phyloP scores from a whole-genome alignment of 2,888 invertebrate genomes.

The Aspidiotus rigidus region DNA sequence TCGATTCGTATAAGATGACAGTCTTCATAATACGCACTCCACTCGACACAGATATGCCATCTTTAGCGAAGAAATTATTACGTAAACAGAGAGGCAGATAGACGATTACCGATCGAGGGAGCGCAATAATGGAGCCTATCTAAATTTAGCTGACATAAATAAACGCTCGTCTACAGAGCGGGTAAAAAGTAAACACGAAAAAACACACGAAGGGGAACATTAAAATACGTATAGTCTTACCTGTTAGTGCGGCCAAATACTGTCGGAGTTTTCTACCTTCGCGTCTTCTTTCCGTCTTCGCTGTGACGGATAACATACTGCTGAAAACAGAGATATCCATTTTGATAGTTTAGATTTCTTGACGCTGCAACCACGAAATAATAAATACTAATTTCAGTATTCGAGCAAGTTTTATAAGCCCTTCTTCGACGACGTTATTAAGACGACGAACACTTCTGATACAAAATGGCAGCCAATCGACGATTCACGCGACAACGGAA shows the following conservation, averaged over 20 bases:
- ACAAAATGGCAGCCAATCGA: slow-evolving; percentile 12
- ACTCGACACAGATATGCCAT: too few relatives aligned
- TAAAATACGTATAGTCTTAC: slow-evolving; percentile 29
- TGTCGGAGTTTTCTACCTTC: slow-evolving; percentile 37
- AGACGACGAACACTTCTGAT: slow-evolving; percentile 2
- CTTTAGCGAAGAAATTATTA: too few relatives aligned
- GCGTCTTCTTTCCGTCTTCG: slow-evolving; percentile 35
- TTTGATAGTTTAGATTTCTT: slow-evolving; percentile 34
- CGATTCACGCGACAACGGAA: slow-evolving; percentile 16
- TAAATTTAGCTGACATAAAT: too few relatives aligned
- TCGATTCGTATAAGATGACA: too few relatives aligned
- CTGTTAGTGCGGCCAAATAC: slow-evolving; percentile 37
- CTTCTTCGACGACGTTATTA: not conserved
- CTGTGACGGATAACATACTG: slow-evolving; percentile 37
- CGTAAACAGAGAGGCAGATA: too few relatives aligned
- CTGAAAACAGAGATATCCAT: slow-evolving; percentile 37
- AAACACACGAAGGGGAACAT: too few relatives aligned
- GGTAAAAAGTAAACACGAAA: too few relatives aligned
- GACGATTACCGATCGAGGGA: too few relatives aligned
- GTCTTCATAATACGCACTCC: too few relatives aligned
- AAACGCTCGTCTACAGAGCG: too few relatives aligned
- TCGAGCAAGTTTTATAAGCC: slow-evolving; percentile 4
- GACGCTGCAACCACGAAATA: slow-evolving; percentile 33
- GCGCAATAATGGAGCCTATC: too few relatives aligned
- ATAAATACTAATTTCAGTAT: slow-evolving; percentile 29